Conservation (phyloP, 2,113 vertebrate species). For the Leptobrachium leishanense region DNA sequence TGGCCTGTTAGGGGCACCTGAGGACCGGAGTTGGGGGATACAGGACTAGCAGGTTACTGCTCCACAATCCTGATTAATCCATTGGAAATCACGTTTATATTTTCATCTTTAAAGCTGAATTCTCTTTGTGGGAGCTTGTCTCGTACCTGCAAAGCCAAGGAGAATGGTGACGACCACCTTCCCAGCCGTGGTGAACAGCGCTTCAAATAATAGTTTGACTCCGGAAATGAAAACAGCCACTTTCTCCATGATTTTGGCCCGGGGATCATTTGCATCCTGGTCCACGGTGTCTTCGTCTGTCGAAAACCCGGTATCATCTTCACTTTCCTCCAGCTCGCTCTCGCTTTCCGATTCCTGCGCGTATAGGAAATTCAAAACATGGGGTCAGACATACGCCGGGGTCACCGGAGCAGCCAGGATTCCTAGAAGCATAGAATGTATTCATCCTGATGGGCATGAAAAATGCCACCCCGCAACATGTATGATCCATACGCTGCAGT, state of each 20-base stretch:
- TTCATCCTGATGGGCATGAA: too few relatives aligned
- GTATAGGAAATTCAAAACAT: background rate
- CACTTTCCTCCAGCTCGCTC: conserved; percentile 61
- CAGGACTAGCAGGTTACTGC: too few relatives aligned
- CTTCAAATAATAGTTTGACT: conserved; percentile 64
- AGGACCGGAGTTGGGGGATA: too few relatives aligned
- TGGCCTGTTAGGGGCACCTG: too few relatives aligned
- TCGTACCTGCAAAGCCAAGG: conserved; percentile 74
- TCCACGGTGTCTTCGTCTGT: conserved; percentile 57
- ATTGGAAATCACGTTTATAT: too few relatives aligned
- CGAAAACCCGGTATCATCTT: conserved; percentile 56
- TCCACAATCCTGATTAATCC: too few relatives aligned
- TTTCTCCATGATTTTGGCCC: conserved; percentile 69
- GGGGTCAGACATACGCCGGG: background rate
- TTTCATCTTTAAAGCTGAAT: too few relatives aligned
- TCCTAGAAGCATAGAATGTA: background rate
- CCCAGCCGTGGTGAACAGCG: conserved; percentile 66
- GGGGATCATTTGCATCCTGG: conserved; percentile 46
- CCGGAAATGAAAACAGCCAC: conserved; percentile 63
- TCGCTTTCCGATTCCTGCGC: conserved; percentile 50
- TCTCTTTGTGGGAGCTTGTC: too few relatives aligned
- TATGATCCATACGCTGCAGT: too few relatives aligned
- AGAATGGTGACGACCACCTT: conserved; percentile 74
- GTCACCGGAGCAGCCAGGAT: background rate
- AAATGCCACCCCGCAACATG: too few relatives aligned